Conservation (phyloP, 2,888 invertebrate genomes). For the Leptinotarsa haldemani region DNA sequence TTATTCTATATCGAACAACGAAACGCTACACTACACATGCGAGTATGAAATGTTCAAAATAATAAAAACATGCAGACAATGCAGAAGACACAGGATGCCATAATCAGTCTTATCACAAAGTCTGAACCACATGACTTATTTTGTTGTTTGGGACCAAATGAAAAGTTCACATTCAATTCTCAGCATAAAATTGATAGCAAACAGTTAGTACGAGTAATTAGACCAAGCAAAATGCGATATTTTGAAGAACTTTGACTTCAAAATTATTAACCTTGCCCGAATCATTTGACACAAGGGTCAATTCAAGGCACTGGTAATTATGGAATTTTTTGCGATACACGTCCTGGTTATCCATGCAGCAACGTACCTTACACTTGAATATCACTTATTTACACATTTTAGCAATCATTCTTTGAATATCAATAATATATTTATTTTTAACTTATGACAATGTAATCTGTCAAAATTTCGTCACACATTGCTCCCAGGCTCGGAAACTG, state of each 20-base stretch:
- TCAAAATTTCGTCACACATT: constrained; percentile 12
- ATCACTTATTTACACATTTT: constrained; percentile 51
- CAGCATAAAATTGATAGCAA: constrained; percentile 47
- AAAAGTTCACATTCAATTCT: constrained; percentile 47
- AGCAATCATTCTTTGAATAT: constrained; percentile 33
- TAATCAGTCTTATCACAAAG: constrained; percentile 49
- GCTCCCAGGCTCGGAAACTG: neutral
- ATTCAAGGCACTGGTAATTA: constrained; percentile 46
- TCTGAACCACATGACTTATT: constrained; percentile 44
- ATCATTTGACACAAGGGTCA: constrained; percentile 60
- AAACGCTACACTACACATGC: constrained; percentile 44
- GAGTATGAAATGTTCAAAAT: constrained; percentile 41
- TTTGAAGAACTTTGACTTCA: constrained; percentile 57
- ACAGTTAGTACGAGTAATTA: constrained; percentile 43
- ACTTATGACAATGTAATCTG: constrained; percentile 40
- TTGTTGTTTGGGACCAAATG: constrained; percentile 28
- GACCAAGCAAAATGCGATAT: constrained; percentile 50
- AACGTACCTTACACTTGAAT: constrained; percentile 47
- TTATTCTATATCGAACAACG: constrained; percentile 35
- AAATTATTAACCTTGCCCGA: constrained; percentile 61
- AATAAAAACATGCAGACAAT: constrained; percentile 50
- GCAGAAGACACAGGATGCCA: constrained; percentile 50
- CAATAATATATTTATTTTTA: constrained; percentile 45
- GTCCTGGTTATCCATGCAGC: constrained; percentile 43
- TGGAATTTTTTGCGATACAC: constrained; percentile 36